phyloP scores from a whole-genome alignment of 2,888 invertebrate species.

The Listrodromus nycthemerus region DNA sequence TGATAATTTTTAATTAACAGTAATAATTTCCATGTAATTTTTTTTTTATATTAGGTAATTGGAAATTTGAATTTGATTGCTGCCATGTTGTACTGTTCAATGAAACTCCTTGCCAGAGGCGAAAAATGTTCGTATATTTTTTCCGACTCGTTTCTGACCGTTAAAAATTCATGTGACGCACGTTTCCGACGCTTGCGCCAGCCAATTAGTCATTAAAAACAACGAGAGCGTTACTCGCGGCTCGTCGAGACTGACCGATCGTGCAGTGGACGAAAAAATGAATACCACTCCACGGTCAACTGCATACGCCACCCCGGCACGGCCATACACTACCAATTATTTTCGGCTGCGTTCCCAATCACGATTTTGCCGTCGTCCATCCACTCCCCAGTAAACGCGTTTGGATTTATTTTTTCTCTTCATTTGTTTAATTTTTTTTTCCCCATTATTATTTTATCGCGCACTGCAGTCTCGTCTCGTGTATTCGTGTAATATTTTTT shows the following conservation, averaged over 20 bases:
- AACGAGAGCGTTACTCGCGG: slow-evolving; percentile 61
- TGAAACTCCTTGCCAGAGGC: not conserved
- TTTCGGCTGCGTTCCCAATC: slow-evolving; percentile 63
- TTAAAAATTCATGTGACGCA: slow-evolving; percentile 59
- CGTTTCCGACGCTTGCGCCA: slow-evolving; percentile 48
- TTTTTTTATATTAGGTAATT: not conserved
- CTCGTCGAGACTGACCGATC: slow-evolving; percentile 65
- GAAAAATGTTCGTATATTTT: not conserved
- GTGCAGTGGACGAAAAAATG: slow-evolving; percentile 63
- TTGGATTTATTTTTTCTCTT: slow-evolving; percentile 25
- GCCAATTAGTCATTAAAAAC: slow-evolving; percentile 70
- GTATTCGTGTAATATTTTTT: slow-evolving; percentile 24
- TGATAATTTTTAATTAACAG: not conserved
- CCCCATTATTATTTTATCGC: slow-evolving; percentile 35
- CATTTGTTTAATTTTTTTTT: slow-evolving; percentile 38
- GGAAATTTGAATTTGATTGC: not conserved
- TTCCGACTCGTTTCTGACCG: slow-evolving; percentile 51
- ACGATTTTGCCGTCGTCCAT: slow-evolving; percentile 36
- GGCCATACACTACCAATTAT: slow-evolving; percentile 59
- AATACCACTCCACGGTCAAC: slow-evolving; percentile 68
- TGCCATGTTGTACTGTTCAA: not conserved
- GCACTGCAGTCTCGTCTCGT: slow-evolving; percentile 20
- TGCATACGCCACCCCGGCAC: slow-evolving; percentile 59
- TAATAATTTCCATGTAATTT: not conserved
- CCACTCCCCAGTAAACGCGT: slow-evolving; percentile 18